Base-by-base conservation (phyloP, 2,113 vertebrate species). In the Forbesichthys agassizii region DNA sequence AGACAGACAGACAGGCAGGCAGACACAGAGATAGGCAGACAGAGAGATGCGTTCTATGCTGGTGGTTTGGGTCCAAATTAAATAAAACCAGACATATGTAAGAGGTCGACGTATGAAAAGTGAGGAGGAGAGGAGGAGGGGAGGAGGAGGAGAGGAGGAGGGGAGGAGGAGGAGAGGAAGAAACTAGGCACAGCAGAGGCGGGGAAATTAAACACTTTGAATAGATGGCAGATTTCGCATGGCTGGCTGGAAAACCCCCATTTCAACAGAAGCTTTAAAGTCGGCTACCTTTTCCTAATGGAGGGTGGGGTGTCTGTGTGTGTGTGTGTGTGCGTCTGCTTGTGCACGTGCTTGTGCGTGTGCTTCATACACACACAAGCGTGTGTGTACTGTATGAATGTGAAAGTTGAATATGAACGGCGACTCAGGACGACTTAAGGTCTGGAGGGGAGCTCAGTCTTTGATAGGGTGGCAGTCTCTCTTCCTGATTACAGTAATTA, bases 21-120 rank as follows among this genome's bases (percentile, higher is more conserved):
- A 27, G 2, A 27, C 27, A 27, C 27, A 27, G 27, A 27, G 27
- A 27, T 27, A 27, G 8, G 48, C 8, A 49, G 9, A 13, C 52
- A 13, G 5, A 27, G 27, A 27, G 27, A 27, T 27, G 27, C 27
- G 2, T 27, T 27, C 2, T 27, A 2, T 48, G 54, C 27, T 47
- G 33, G 42, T 48, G 8, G 51, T 47, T 69, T 71, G 57, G 33
- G 48, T 65, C 51, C 75, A 12, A 20, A 2, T 20, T 3, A 61
- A 47, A 51, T 59, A 12, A 64, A 60, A 56, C 53, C 61, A 47
- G 62, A 54, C 10, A 60, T 64, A 0, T 80, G 79, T 73, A 82
- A 86, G 68, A 1, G 51, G 64, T 83, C 80, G n/a, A 69, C 58
- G 60, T 78, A 78, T 71, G 53, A 73, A 64, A 49, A 48, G 67